Conservation (phyloP, 2,888 invertebrate species). For the Hedya salicella region DNA sequence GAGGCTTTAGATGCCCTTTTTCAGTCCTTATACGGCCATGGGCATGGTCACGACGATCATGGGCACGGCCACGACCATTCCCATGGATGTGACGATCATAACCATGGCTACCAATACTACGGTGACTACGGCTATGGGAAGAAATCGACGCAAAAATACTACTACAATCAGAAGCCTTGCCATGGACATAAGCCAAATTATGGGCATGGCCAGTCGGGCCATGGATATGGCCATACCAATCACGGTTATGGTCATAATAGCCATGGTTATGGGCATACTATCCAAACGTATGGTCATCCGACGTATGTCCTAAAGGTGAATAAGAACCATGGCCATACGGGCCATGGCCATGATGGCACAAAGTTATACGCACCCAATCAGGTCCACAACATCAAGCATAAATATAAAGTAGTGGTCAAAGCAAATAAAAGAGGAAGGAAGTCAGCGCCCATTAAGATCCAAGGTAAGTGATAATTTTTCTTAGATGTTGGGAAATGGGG, state of each 20-base stretch:
- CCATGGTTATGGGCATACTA: constrained; percentile 15
- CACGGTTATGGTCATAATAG: constrained; percentile 11
- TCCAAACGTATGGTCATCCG: constrained; percentile 13
- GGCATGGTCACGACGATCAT: constrained; percentile 43
- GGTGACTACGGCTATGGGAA: constrained; percentile 48
- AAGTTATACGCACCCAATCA: constrained; percentile 66
- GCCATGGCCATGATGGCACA: constrained; percentile 50
- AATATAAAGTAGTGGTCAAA: constrained; percentile 69
- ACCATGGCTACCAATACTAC: constrained; percentile 43
- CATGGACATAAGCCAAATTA: constrained; percentile 23
- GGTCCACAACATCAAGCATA: constrained; percentile 64
- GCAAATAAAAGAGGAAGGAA: constrained; percentile 60
- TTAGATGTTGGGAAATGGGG: too few relatives aligned
- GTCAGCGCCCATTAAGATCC: constrained; percentile 58
- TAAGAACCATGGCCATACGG: constrained; percentile 20
- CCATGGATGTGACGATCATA: constrained; percentile 36
- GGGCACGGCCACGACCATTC: constrained; percentile 45
- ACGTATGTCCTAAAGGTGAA: constrained; percentile 22
- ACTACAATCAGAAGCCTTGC: constrained; percentile 38
- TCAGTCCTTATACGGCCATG: constrained; percentile 62
- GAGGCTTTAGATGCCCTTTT: constrained; percentile 73
- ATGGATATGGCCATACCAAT: constrained; percentile 35
- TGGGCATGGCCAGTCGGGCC: constrained; percentile 16
- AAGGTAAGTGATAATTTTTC: constrained; percentile 57
- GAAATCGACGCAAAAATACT: constrained; percentile 44